Percentiles rank a stretch among this genome's conserved stretches.
Evolutionary conservation across 1,140 invertebrate species (phyloP).

Genomic region (Caenorhabditis tropicalis): DNA sequence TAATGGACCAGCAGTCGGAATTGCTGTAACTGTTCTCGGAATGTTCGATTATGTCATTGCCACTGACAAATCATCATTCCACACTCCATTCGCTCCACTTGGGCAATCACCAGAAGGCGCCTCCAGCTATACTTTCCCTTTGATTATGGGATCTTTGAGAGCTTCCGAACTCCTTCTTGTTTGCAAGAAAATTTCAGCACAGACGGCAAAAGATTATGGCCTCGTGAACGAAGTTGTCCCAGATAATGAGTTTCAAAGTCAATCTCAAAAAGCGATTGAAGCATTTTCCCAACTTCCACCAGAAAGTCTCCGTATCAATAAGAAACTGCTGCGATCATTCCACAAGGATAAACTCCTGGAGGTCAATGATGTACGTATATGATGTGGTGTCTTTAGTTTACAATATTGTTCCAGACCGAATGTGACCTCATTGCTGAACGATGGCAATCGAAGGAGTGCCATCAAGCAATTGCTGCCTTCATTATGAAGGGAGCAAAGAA

Average conservation of each 20-base stretch:
- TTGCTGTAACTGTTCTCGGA: slow-evolving; percentile 82
- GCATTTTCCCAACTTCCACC: slow-evolving; percentile 57
- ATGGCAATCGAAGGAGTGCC: slow-evolving; percentile 77
- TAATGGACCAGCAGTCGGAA: slow-evolving; percentile 92
- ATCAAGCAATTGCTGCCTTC: slow-evolving; percentile 76
- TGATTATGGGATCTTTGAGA: slow-evolving; percentile 81
- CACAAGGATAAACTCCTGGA: slow-evolving; percentile 74
- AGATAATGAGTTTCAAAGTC: slow-evolving; percentile 75
- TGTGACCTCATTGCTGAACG: slow-evolving; percentile 75
- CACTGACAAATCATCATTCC: slow-evolving; percentile 80
- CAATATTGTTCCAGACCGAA: slow-evolving; percentile 71
- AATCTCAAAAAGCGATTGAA: slow-evolving; percentile 73
- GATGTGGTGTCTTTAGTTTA: background rate
- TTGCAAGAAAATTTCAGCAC: slow-evolving; percentile 81
- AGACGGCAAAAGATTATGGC: slow-evolving; percentile 79
- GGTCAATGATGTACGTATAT: slow-evolving; percentile 73
- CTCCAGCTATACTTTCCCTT: slow-evolving; percentile 84
- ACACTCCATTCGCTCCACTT: slow-evolving; percentile 83
- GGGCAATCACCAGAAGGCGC: slow-evolving; percentile 85
- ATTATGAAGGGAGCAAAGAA: slow-evolving; percentile 62
- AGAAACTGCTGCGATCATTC: slow-evolving; percentile 74
- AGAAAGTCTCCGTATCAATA: slow-evolving; percentile 76
- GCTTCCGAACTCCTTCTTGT: slow-evolving; percentile 78
- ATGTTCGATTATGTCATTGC: slow-evolving; percentile 89
- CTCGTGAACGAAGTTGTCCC: slow-evolving; percentile 78